Percentiles rank a stretch among this genome's conserved stretches.
These are phyloP conservation scores for Arrhamphus sclerolepis DNA, from an alignment of 2,797 vertebrate genomes.

Conservation along the genomic window DNA sequence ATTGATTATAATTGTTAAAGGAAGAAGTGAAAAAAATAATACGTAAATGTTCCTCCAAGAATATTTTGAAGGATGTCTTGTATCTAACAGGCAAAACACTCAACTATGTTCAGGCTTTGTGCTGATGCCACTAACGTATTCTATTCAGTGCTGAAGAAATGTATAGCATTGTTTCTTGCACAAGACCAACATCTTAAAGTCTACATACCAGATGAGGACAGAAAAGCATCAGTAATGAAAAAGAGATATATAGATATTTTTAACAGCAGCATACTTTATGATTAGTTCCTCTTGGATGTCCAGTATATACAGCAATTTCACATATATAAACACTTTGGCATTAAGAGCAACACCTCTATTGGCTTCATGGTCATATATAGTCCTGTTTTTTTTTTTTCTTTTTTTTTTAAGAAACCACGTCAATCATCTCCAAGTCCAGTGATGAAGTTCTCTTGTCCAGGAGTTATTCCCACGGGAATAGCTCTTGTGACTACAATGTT, in stretches of 20 bases:
- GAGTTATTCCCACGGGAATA: too few relatives aligned
- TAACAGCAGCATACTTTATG: conserved; percentile 2
- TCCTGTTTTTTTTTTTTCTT: not conserved
- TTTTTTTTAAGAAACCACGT: too few relatives aligned
- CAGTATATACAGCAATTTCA: conserved; percentile 16
- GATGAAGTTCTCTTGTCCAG: too few relatives aligned
- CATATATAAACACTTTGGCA: conserved; percentile 15
- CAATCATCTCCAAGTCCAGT: too few relatives aligned
- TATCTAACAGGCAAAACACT: conserved; percentile 9
- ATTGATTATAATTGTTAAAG: too few relatives aligned
- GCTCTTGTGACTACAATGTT: too few relatives aligned
- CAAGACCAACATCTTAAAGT: conserved; percentile 4
- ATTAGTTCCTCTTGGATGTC: conserved; percentile 2
- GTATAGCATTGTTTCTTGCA: conserved; percentile 6
- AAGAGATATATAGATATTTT: not conserved
- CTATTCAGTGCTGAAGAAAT: conserved; percentile 17
- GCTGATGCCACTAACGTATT: conserved; percentile 53
- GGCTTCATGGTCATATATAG: not conserved
- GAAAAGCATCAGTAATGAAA: not conserved
- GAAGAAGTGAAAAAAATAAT: not conserved
- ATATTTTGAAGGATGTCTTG: not conserved
- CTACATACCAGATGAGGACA: not conserved
- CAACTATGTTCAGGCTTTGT: conserved; percentile 55
- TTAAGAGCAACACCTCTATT: not conserved
- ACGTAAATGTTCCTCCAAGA: fast-evolving